phyloP scores from a whole-genome alignment of 2,113 vertebrate genomes.

The Trematomus loennbergii region DNA sequence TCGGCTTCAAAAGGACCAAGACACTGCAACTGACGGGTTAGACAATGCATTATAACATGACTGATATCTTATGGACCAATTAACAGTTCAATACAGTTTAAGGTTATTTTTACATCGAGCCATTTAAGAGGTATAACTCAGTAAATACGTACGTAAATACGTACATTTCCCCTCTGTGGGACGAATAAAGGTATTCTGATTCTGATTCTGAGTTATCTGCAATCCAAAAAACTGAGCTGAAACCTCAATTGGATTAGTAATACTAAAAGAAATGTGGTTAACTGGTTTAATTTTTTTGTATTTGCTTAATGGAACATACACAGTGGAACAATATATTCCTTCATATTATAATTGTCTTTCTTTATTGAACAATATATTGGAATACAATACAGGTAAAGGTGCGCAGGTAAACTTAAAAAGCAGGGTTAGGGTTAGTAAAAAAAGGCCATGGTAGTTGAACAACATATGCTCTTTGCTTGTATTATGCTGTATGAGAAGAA shows the following conservation, averaged over 20 bases:
- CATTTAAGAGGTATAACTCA: background rate
- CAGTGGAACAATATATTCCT: background rate
- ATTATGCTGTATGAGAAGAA: background rate
- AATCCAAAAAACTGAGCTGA: conserved; percentile 2
- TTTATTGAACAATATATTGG: background rate
- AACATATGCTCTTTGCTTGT: background rate
- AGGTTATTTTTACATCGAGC: background rate
- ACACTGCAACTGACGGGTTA: background rate
- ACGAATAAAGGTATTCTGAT: too few relatives aligned
- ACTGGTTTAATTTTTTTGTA: conserved; percentile 8
- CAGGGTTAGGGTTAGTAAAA: background rate
- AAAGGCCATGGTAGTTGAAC: background rate
- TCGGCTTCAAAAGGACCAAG: background rate
- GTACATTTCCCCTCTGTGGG: too few relatives aligned
- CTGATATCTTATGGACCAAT: conserved; percentile 11
- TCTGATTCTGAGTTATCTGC: background rate
- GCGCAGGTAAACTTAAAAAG: background rate
- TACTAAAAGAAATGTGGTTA: background rate
- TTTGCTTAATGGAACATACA: background rate
- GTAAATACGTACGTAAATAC: too few relatives aligned
- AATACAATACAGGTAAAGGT: background rate
- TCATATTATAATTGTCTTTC: too few relatives aligned
- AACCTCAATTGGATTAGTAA: background rate
- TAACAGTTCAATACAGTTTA: background rate
- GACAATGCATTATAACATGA: conserved; percentile 2